A percentile compares a stretch with the other conserved stretches of the same genome.
phyloP scores from a whole-genome alignment of 2,113 vertebrate species.

The Merops nubicus region DNA sequence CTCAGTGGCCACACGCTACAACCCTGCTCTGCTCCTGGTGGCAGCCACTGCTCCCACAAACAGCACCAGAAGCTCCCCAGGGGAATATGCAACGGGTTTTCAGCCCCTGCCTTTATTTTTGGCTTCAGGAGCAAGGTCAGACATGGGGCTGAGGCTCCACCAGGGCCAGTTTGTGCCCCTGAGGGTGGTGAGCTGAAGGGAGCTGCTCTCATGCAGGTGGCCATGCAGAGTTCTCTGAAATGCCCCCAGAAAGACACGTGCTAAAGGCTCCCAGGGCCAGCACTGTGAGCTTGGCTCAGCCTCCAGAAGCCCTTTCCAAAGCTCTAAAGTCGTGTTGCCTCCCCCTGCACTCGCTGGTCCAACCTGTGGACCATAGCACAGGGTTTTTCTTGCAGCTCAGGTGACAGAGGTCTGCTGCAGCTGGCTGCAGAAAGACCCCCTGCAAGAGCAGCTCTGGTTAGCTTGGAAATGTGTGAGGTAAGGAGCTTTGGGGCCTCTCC shows the following conservation, averaged over 20 bases:
- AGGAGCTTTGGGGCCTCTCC: neutral
- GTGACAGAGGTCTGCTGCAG: neutral
- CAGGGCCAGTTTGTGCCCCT: neutral
- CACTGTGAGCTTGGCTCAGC: neutral
- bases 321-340: neutral
- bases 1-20: neutral
- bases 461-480: neutral
- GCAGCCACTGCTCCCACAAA: neutral
- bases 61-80: neutral
- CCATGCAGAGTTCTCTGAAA: neutral
- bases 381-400: neutral
- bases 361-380: accelerated
- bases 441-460: neutral
- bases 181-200: neutral
- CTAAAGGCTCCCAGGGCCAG: neutral
- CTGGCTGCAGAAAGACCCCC: neutral
- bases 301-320: constrained; percentile 2
- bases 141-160: neutral
- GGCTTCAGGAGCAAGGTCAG: neutral
- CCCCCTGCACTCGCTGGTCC: neutral
- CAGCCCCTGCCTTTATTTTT: neutral
- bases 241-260: accelerated
- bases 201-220: neutral
- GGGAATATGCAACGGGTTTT: neutral
- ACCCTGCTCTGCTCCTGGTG: neutral